phyloP scores from a whole-genome alignment of 1,140 invertebrate species.

The Tetramorium alpestre region DNA sequence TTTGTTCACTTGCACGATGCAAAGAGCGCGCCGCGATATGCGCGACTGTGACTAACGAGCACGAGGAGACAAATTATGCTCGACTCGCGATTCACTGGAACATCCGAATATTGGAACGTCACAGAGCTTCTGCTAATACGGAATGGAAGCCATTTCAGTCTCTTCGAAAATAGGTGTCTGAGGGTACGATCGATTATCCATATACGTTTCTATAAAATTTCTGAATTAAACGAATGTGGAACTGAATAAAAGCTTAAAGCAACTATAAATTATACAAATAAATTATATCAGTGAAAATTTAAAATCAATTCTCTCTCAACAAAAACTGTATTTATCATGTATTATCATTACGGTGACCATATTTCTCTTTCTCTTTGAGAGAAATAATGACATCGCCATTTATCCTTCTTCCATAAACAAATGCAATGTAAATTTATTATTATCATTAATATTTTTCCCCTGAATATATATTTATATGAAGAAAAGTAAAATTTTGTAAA shows the following conservation, averaged over 20 bases:
- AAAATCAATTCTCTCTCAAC: neutral
- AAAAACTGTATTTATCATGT: neutral
- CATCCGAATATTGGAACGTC: constrained; percentile 12
- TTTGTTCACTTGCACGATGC: constrained; percentile 34
- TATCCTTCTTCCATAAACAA: too few relatives aligned
- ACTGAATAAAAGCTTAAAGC: neutral
- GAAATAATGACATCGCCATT: too few relatives aligned
- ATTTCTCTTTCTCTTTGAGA: too few relatives aligned
- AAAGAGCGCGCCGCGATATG: constrained; percentile 42
- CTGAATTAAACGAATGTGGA: neutral
- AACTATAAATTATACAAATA: neutral
- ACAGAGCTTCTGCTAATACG: constrained; percentile 20
- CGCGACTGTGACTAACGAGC: constrained; percentile 44
- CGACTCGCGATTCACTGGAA: constrained; percentile 44
- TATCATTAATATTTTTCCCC: too few relatives aligned
- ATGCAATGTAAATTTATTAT: too few relatives aligned
- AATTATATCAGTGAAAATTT: neutral
- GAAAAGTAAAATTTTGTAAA: too few relatives aligned
- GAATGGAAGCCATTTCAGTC: neutral
- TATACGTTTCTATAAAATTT: neutral
- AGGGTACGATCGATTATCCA: neutral
- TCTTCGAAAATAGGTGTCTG: neutral
- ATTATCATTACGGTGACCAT: too few relatives aligned
- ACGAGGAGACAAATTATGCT: constrained; percentile 40
- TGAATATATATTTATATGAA: too few relatives aligned